Conservation (phyloP, 2,113 vertebrate species). For the Vidua chalybeata region DNA sequence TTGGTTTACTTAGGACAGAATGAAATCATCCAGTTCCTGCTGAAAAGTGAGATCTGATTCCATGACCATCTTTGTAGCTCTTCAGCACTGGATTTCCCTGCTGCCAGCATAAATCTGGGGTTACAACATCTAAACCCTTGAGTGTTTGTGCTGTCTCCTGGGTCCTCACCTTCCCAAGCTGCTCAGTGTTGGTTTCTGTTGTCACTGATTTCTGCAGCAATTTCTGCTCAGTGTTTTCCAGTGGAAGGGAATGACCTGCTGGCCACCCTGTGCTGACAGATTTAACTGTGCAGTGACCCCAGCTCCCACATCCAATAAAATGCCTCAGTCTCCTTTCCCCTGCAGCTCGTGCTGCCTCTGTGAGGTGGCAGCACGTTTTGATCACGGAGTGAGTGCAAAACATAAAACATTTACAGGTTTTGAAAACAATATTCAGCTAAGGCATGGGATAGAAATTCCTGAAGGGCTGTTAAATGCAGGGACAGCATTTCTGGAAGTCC, state of each 20-base stretch:
- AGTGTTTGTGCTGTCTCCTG: neutral
- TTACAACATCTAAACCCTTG: neutral
- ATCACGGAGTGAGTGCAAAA: fast-evolving
- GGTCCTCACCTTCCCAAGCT: neutral
- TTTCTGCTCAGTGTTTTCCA: neutral
- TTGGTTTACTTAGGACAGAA: neutral
- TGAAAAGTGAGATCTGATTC: neutral
- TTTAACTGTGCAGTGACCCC: neutral
- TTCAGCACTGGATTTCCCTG: neutral
- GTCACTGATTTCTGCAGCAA: neutral
- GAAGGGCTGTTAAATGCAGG: neutral
- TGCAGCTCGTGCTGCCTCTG: neutral
- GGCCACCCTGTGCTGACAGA: neutral
- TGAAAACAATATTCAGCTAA: neutral
- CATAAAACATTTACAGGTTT: neutral
- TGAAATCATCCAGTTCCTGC: neutral
- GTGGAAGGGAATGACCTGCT: neutral
- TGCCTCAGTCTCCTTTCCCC: neutral
- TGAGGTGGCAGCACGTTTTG: neutral
- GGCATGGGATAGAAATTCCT: neutral
- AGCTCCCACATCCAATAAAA: neutral
- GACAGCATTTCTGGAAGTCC: neutral
- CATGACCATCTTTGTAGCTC: neutral
- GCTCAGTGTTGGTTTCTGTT: neutral
- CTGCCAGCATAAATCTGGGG: neutral